Conservation (phyloP, 2,888 invertebrate species). For the Leptinotarsa rubiginosa region DNA sequence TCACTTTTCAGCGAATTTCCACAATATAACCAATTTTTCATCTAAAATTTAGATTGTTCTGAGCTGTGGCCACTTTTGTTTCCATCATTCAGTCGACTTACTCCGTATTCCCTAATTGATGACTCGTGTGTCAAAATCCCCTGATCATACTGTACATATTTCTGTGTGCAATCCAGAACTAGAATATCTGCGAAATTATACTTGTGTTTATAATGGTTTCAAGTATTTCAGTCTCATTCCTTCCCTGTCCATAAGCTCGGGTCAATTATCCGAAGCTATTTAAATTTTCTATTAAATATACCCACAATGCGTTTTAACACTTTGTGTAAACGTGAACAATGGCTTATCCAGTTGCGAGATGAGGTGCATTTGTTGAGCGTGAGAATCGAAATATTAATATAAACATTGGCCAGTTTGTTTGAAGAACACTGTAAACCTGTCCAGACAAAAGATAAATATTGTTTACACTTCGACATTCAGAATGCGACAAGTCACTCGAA, state of each 20-base stretch:
- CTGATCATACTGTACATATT: no score
- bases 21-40: no score
- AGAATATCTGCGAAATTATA: no score
- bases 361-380: conserved; percentile 39
- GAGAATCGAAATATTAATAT: conserved; percentile 58
- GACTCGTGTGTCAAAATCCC: no score
- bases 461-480: conserved; percentile 59
- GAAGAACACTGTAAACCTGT: conserved; percentile 59
- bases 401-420: conserved; percentile 60
- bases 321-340: conserved; percentile 35
- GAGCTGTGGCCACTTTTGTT: no score
- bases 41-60: no score
- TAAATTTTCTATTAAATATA: conserved; percentile 30
- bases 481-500: conserved; percentile 20
- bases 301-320: conserved; percentile 36
- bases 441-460: conserved; percentile 62
- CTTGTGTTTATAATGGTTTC: neutral
- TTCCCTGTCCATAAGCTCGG: neutral
- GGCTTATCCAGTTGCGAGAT: conserved; percentile 20
- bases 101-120: no score
- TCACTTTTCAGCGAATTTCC: no score
- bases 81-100: no score
- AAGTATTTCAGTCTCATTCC: neutral
- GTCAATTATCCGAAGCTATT: conserved; percentile 14
- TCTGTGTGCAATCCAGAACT: no score